phyloP scores from a whole-genome alignment of 2,888 invertebrate genomes.

The Agrochola circellaris region DNA sequence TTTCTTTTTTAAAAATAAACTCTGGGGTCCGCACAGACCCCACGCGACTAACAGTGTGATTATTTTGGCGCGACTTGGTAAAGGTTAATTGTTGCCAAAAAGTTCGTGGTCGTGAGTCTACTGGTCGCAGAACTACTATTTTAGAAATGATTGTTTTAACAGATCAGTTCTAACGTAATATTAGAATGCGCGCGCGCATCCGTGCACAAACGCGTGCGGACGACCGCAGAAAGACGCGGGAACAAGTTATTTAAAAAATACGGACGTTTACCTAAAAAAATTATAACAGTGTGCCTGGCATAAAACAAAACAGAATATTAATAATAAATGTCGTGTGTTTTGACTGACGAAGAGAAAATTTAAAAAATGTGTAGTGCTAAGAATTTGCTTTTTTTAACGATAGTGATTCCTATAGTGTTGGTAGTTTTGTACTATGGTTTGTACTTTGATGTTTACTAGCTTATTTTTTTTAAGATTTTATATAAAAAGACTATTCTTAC shows the following conservation, averaged over 20 bases:
- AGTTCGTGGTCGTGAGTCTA: no score
- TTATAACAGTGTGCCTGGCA: not conserved
- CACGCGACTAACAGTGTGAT: no score
- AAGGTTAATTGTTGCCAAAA: no score
- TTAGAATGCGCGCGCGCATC: slow-evolving; percentile 60
- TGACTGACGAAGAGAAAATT: not conserved
- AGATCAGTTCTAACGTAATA: slow-evolving; percentile 56
- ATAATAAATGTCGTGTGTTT: not conserved
- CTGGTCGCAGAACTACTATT: no score
- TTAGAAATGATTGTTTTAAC: slow-evolving; percentile 53
- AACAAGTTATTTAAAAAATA: slow-evolving; percentile 8
- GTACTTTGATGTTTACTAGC: no score
- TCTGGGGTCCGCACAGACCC: no score
- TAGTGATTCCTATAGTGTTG: slow-evolving; percentile 35
- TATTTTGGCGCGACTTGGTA: no score
- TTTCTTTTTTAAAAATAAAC: no score
- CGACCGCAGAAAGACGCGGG: slow-evolving; percentile 23
- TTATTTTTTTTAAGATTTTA: not conserved
- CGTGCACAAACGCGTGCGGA: slow-evolving; percentile 17
- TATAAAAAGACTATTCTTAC: not conserved
- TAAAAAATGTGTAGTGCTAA: slow-evolving; percentile 65
- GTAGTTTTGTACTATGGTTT: slow-evolving; percentile 59
- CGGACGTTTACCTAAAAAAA: not conserved
- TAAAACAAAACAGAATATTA: not conserved
- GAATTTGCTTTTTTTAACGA: not conserved